Conservation (phyloP, 2,113 vertebrate genomes). For the Lynx canadensis region DNA sequence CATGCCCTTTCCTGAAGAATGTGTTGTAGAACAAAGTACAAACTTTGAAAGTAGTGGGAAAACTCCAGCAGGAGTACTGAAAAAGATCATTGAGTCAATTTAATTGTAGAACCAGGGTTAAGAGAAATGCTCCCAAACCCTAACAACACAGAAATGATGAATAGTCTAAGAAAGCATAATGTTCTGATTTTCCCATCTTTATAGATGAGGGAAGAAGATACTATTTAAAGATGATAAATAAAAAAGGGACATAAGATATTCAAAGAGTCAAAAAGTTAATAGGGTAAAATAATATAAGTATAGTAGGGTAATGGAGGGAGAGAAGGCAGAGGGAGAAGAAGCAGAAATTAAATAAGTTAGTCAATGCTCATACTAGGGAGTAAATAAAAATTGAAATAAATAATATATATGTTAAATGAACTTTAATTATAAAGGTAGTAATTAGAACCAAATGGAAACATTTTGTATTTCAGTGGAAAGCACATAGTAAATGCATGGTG, state of each 20-base stretch:
- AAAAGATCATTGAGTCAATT: background rate
- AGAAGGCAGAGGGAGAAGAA: background rate
- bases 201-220: background rate
- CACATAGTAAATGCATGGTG: background rate
- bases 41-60: background rate
- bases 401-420: background rate
- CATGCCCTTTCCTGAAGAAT: background rate
- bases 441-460: background rate
- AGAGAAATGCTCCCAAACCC: background rate
- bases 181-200: background rate
- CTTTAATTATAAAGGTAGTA: background rate
- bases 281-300: background rate
- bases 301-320: too few species aligned
- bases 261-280: background rate
- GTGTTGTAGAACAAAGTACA: background rate
- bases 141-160: background rate
- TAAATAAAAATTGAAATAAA: background rate
- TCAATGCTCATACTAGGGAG: background rate
- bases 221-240: background rate
- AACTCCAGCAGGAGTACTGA: background rate
- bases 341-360: background rate
- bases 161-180: background rate
- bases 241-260: background rate
- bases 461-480: background rate
- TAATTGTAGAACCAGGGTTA: background rate